phyloP scores from a whole-genome alignment of 2,113 vertebrate species.

The Melanostigma gelatinosum region DNA sequence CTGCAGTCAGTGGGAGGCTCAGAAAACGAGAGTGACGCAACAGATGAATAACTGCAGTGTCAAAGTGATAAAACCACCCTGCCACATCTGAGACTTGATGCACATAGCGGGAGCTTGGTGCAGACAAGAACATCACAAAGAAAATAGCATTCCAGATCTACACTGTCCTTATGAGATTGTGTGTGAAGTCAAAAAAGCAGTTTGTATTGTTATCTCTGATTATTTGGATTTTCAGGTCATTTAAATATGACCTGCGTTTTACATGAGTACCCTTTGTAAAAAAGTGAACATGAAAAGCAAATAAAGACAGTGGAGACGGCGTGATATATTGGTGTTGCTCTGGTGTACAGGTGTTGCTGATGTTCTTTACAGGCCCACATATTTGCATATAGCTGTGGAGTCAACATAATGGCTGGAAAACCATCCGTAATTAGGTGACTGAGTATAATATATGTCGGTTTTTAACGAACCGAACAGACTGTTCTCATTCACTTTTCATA shows the following conservation, averaged over 20 bases:
- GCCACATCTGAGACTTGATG: slow-evolving; percentile 26
- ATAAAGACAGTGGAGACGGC: neutral
- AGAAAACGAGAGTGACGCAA: slow-evolving; percentile 11
- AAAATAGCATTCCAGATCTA: neutral
- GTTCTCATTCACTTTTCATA: too few species aligned
- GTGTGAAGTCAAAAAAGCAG: neutral
- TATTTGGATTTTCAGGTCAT: neutral
- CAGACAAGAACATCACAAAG: neutral
- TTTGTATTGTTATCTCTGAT: neutral
- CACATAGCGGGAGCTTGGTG: neutral
- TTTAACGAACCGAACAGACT: too few species aligned
- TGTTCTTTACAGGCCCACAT: neutral
- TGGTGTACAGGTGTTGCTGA: neutral
- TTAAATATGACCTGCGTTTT: too few species aligned
- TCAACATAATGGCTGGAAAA: too few species aligned
- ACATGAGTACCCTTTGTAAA: too few species aligned
- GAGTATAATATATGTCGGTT: too few species aligned
- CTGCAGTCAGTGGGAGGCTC: neutral
- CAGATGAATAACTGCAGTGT: slow-evolving; percentile 1
- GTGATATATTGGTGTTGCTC: neutral
- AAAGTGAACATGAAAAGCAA: too few species aligned
- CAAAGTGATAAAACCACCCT: slow-evolving; percentile 39
- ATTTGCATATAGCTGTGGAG: neutral
- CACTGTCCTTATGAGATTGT: neutral
- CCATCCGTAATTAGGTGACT: too few species aligned